Base-by-base conservation (phyloP, 1,140 invertebrate species). In the Hermetia illucens region DNA sequence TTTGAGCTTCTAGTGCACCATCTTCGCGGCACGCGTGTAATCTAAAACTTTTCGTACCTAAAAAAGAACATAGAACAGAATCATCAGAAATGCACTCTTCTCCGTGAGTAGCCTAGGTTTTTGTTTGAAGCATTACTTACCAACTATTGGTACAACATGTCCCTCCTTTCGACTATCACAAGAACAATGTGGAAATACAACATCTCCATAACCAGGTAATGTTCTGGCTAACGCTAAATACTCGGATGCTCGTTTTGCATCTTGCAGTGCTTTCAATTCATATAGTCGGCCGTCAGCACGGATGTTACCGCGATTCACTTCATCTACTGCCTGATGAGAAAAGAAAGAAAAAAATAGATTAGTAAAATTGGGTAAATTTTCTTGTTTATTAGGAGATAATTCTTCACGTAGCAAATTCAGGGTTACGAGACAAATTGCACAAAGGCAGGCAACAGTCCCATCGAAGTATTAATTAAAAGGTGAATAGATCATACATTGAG, bases 131-230 rank as follows among this genome's bases (percentile, higher is more conserved):
- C 20, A 10, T 29, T 6, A 53, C 57, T 56, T 48, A 41, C 82
- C 80, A 25, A 92, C 69, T 12, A 76, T 75, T 3, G 84, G 77
- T 27, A 92, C 73, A 5, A 94, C 87, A 64, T 91, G 87, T 36
- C 88, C 89, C 49, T 87, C 86, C 62, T 92, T 91, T 17, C 87
- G 66, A 19, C 86, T 88, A 68, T 95, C 90, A 66, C 88, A 93
- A n/a, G 77, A 69, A 66, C 91, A 95, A 64, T 93, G 89, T 15
- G 92, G 92, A 65, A 96, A 94, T 21, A 88, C 81, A 15, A 95
- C 72, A 50, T 90, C 82, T 2, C 86, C 87, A 63, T 95, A 95
- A 18, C 90, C 92, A 41, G 83, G 82, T 40, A 96, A 65, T 50
- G 82, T 74, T 32, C 85, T 72, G 19, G 84, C 89, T 42, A 90